Conservation (phyloP, 2,113 vertebrate species). For the Salvelinus alpinus region DNA sequence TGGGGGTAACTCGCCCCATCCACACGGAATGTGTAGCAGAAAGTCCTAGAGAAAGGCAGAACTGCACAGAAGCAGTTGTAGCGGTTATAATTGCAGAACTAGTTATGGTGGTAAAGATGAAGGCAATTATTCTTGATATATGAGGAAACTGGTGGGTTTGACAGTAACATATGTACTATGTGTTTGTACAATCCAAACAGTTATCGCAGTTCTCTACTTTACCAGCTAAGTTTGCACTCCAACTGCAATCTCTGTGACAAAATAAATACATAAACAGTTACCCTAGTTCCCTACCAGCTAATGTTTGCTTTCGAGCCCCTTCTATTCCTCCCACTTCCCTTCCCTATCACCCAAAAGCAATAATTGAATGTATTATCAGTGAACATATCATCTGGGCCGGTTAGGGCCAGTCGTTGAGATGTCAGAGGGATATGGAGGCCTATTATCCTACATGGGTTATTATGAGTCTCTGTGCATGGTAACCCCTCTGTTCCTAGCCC, state of each 20-base stretch:
- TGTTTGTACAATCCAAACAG: background rate
- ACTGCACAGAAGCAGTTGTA: too few relatives aligned
- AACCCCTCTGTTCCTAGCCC: constrained; percentile 10
- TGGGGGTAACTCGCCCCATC: too few relatives aligned
- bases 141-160: too few relatives aligned
- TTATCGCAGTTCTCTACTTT: too few relatives aligned
- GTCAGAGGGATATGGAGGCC: constrained; percentile 47
- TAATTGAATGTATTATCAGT: constrained; percentile 48
- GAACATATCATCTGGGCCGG: constrained; percentile 50
- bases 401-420: constrained; percentile 49
- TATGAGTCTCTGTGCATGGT: constrained; percentile 36
- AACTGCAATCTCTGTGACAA: too few relatives aligned
- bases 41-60: too few relatives aligned
- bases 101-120: background rate
- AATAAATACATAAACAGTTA: too few relatives aligned
- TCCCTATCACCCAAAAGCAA: constrained; percentile 22
- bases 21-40: too few relatives aligned
- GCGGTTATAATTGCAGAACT: too few relatives aligned
- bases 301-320: background rate
- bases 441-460: constrained; percentile 52
- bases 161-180: too few relatives aligned
- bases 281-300: too few relatives aligned
- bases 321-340: constrained; percentile 24
- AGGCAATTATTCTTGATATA: background rate
- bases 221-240: too few relatives aligned